Base-by-base conservation (phyloP, 30 jellyfish, hydroid and myxozoan genomes). In the Aurelia coerulea region DNA sequence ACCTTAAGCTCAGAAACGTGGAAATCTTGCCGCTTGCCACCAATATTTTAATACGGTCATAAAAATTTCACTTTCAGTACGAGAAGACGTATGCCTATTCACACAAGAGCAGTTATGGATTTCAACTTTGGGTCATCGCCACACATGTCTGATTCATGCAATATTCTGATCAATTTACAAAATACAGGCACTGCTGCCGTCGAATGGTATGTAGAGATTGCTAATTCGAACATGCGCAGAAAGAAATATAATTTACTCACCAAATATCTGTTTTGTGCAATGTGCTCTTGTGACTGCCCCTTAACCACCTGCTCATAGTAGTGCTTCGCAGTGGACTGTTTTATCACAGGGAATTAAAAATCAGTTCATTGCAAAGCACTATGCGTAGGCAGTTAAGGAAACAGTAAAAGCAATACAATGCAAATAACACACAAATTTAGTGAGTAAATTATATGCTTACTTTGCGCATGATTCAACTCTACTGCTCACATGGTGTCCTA, bases 71-170 rank as follows among this genome's bases (percentile, higher is more conserved):
- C 5, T 74, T 72, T 29, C 76, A 92, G 98, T 88, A 92, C 98
- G 23, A 68, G 97, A 50, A 77, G 95, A 12, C 86, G 97, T 10
- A 92, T 92, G 97, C 98, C 98, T 8, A 92, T 87, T 59, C 90
- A 92, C 81, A 92, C 98, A 18, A 78, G 92, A 87, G 97, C 98
- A 3, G 92, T 83, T 71, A 18, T 86, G 71, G 93, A 80, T 62
- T 87, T 92, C 86, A 85, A 92, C 70, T 92, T 92, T 65, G 90
- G 94, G 1, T 92, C 98, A n/a, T 65, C 95, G 51, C 97, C 89
- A 62, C 89, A 88, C 29, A 69, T 83, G 19, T 80, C 97, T 5
- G 87, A 92, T 6, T 65, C 86, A 46, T 78, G 96, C 34, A 37
- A 66, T 2, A 58, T 92, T 2, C 11, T 68, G 60, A 37, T 92